Evolutionary conservation across 1,140 invertebrate genomes (phyloP).

Genomic region (Drosophila novamexicana): DNA sequence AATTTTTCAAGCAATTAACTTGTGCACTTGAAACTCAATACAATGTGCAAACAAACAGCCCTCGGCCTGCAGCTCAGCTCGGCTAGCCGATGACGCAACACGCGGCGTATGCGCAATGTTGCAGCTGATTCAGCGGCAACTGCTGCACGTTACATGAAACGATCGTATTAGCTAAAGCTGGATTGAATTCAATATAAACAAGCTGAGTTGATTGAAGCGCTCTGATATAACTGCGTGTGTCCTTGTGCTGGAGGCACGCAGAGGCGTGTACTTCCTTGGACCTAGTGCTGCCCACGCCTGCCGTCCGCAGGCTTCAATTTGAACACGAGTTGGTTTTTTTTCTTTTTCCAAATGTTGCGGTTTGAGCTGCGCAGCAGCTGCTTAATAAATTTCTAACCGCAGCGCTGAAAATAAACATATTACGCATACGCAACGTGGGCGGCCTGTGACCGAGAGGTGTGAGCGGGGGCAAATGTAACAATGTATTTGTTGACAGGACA

Average conservation of each 20-base stretch:
- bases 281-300: neutral
- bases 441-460: slow-evolving; percentile 10
- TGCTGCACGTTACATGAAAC: slow-evolving; percentile 1
- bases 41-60: slow-evolving; percentile 59
- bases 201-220: neutral
- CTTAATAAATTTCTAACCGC: slow-evolving; percentile 57
- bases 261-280: slow-evolving; percentile 22
- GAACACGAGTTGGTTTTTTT: slow-evolving; percentile 18
- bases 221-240: too few relatives aligned
- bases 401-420: slow-evolving; percentile 65
- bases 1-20: slow-evolving; percentile 80
- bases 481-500: slow-evolving; percentile 79
- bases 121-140: neutral
- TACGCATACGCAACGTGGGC: slow-evolving; percentile 72
- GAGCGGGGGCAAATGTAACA: slow-evolving; percentile 30
- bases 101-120: slow-evolving; percentile 43
- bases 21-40: slow-evolving; percentile 61
- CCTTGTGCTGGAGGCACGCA: neutral
- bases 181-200: slow-evolving; percentile 15
- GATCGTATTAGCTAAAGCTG: slow-evolving; percentile 5
- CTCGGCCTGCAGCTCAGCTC: neutral
- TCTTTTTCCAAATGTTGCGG: slow-evolving; percentile 10
- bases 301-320: slow-evolving; percentile 10
- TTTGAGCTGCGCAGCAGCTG: slow-evolving; percentile 44
- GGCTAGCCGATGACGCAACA: slow-evolving; percentile 40